Conservation (phyloP, 2,797 vertebrate species). For the Champsocephalus gunnari region DNA sequence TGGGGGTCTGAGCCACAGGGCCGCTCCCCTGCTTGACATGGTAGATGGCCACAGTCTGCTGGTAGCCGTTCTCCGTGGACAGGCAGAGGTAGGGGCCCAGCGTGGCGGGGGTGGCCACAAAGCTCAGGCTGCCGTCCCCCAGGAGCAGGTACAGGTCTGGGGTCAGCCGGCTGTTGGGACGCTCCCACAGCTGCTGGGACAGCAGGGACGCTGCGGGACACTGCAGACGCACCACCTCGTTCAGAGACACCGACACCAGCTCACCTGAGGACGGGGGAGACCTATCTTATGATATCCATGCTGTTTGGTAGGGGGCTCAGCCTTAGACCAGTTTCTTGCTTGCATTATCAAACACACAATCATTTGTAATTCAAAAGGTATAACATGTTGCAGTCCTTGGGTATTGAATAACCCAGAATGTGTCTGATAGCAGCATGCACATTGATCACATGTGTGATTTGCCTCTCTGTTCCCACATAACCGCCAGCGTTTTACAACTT, state of each 20-base stretch:
- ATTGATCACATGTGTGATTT: too few relatives aligned
- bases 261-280: constrained; percentile 67
- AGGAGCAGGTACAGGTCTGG: constrained; percentile 76
- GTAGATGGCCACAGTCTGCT: constrained; percentile 76
- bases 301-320: too few relatives aligned
- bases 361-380: too few relatives aligned
- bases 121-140: constrained; percentile 73
- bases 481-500: too few relatives aligned
- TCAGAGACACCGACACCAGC: constrained; percentile 75
- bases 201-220: constrained; percentile 73
- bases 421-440: too few relatives aligned
- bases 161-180: constrained; percentile 73
- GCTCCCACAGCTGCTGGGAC: constrained; percentile 80
- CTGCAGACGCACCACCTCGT: constrained; percentile 79
- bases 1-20: constrained; percentile 31
- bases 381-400: too few relatives aligned
- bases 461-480: too few relatives aligned
- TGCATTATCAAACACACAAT: too few relatives aligned
- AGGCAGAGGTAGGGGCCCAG: constrained; percentile 82
- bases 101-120: constrained; percentile 80
- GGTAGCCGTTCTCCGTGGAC: constrained; percentile 79
- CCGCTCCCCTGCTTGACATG: constrained; percentile 75
- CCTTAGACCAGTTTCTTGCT: too few relatives aligned
- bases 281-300: too few relatives aligned
- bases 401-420: too few relatives aligned